Evolutionary conservation across 2,888 invertebrate genomes (phyloP), one percentile per base, ranked within the genome.

Genomic region (Lasius fuliginosus): DNA sequence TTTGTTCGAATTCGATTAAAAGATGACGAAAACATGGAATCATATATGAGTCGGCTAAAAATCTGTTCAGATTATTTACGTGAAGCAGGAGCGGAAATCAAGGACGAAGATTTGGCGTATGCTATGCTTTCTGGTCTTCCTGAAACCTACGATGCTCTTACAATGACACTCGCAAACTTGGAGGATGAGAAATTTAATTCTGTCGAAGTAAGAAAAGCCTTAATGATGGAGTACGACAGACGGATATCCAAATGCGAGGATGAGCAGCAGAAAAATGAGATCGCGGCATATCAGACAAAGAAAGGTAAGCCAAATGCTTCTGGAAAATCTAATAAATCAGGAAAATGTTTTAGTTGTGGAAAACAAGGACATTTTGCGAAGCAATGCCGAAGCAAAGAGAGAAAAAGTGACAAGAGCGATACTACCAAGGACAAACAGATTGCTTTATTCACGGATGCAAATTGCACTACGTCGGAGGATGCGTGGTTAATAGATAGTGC

Each of bases 11-110:
- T 76, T 27, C 49, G 30, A 12, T 23, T 86, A 1, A 77, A 77
- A 11, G 82, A 84, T 49, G 60, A 75, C 30, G 74, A 86, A 62
- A 68, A 65, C 3, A 84, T 86, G 77, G 23, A 68, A 0, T 73
- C 74, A 1, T 83, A 85, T 23, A 12, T 85, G 18, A 79, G 69
- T 0, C 65, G 75, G 30, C 49, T 85, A 12, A 85, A 85, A 15
- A 60, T 81, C 11, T 36, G 56, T 18, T 33, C 12, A 4, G 73
- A 82, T 49, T 76, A 76, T 40, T 12, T 83, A 23, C 36, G 62
- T n/a, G 76, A 64, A 62, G 56, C 8, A 68, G 53, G 0, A 15
- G 40, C 64, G 5, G 49, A 64, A n/a, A 12, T 76, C 9, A 76
- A 64, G 40, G 76, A 76, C 12, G 64, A 76, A 30, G 65, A 76